Percentiles rank a stretch among this genome's conserved stretches.
Evolutionary conservation across 2,113 vertebrate genomes (phyloP).

Genomic region (Thalassarche chlororhynchos): DNA sequence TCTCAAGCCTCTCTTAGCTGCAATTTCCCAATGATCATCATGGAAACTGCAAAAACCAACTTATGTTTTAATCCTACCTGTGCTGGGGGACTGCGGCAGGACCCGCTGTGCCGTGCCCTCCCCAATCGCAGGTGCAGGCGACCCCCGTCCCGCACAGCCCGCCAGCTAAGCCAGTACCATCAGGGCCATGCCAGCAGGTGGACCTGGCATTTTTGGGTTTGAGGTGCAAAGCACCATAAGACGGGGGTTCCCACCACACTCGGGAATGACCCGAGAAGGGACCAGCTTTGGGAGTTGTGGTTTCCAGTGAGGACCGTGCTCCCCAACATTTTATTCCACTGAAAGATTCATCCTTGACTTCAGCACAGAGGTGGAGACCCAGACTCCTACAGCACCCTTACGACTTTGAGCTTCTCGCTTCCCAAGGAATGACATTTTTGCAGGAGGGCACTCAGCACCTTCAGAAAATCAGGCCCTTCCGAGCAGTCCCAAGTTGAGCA

Average conservation of each 20-base stretch:
- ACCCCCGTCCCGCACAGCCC: not conserved
- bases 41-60: not conserved
- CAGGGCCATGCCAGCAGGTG: not conserved
- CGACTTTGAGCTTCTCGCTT: not conserved
- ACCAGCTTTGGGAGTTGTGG: not conserved
- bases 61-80: not conserved
- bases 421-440: not conserved
- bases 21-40: not conserved
- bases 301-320: not conserved
- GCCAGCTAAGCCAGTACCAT: not conserved
- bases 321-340: not conserved
- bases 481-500: not conserved
- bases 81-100: not conserved
- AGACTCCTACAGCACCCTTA: not conserved
- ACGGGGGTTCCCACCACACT: rapidly evolving
- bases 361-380: not conserved
- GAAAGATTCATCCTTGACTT: not conserved
- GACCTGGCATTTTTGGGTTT: not conserved
- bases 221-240: not conserved
- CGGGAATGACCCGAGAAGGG: rapidly evolving
- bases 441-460: not conserved
- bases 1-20: not conserved
- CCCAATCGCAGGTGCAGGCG: rapidly evolving
- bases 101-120: not conserved
- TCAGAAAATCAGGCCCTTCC: not conserved